phyloP scores from a whole-genome alignment of 2,888 invertebrate species.

The Polydrusus cervinus region DNA sequence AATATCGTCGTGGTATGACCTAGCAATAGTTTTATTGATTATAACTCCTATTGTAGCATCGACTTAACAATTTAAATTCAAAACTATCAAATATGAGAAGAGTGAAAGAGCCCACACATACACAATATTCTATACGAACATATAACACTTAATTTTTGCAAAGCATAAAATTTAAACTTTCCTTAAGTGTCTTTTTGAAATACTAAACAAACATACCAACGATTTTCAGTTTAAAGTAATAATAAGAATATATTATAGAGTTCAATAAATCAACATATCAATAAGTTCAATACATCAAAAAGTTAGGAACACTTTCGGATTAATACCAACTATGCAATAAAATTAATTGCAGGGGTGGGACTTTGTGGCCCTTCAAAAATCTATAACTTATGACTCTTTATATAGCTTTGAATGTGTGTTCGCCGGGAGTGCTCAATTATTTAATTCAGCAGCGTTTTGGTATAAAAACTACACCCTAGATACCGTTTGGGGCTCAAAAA shows the following conservation, averaged over 20 bases:
- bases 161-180: too few species aligned
- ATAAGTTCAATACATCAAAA: conserved; percentile 20
- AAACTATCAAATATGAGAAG: too few species aligned
- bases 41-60: too few species aligned
- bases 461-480: conserved; percentile 42
- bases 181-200: too few species aligned
- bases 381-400: conserved; percentile 51
- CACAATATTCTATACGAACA: too few species aligned
- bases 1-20: too few species aligned
- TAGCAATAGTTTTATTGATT: too few species aligned
- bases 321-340: conserved; percentile 34
- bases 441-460: conserved; percentile 48
- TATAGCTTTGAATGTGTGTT: conserved; percentile 48
- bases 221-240: conserved; percentile 12
- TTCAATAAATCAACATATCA: conserved; percentile 10
- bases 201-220: too few species aligned
- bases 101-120: too few species aligned
- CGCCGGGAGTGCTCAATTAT: conserved; percentile 44
- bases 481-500: conserved; percentile 33
- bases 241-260: not conserved
- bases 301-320: conserved; percentile 18
- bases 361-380: conserved; percentile 51
- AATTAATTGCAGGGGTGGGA: conserved; percentile 51
- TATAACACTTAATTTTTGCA: too few species aligned
- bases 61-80: too few species aligned